phyloP scores from a whole-genome alignment of 2,113 vertebrate species.

The Ardeotis arabs region DNA sequence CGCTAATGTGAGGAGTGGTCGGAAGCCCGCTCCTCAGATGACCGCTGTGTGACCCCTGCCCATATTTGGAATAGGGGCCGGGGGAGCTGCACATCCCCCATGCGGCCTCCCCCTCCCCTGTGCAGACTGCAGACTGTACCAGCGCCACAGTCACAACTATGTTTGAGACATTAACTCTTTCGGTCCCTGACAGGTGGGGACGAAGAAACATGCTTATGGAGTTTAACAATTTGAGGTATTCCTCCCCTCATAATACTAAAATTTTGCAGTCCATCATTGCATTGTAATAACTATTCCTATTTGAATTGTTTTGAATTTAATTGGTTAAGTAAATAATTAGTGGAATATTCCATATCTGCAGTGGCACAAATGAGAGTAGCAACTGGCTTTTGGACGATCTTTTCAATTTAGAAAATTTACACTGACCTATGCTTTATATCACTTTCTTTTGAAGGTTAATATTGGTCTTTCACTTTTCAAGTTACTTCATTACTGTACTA shows the following conservation, averaged over 20 bases:
- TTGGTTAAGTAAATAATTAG: background rate
- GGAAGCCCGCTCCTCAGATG: too few relatives aligned
- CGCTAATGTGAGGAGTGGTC: too few relatives aligned
- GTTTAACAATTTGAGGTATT: background rate
- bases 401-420: background rate
- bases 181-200: background rate
- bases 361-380: background rate
- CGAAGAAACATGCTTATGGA: background rate
- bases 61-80: too few relatives aligned
- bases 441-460: background rate
- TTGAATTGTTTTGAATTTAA: background rate
- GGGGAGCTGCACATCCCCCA: too few relatives aligned
- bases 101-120: too few relatives aligned
- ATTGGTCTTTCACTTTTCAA: background rate
- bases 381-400: background rate
- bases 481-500: background rate
- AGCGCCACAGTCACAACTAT: too few relatives aligned
- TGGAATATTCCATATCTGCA: background rate
- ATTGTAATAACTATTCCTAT: background rate
- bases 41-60: too few relatives aligned
- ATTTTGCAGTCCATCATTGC: background rate
- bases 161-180: too few relatives aligned
- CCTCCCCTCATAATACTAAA: background rate
- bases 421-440: background rate
- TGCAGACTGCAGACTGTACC: too few relatives aligned